Evolutionary conservation across 2,888 invertebrate species (phyloP).

Genomic region (Lepidochitona cinerea): DNA sequence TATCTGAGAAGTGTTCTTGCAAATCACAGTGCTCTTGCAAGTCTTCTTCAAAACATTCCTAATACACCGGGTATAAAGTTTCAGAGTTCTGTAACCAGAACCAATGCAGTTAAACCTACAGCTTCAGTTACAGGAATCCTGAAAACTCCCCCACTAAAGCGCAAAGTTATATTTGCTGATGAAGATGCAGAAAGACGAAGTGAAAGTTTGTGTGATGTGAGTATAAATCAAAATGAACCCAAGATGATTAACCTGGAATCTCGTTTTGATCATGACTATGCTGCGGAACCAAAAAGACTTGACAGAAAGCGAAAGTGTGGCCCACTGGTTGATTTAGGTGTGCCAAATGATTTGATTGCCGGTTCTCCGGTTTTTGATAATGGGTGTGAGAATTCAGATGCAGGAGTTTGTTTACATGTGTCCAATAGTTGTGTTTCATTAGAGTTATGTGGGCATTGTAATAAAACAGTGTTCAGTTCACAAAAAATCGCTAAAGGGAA

Average conservation of each 20-base stretch:
- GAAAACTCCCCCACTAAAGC: not conserved
- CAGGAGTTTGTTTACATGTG: slow-evolving; percentile 66
- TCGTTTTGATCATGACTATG: slow-evolving; percentile 58
- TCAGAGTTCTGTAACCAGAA: not conserved
- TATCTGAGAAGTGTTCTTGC: slow-evolving; percentile 63
- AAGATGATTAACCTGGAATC: slow-evolving; percentile 36
- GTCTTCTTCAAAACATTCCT: slow-evolving; percentile 58
- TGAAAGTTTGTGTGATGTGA: too few relatives aligned
- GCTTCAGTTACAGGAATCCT: not conserved
- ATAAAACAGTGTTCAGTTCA: slow-evolving; percentile 35
- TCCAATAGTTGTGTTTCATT: slow-evolving; percentile 52
- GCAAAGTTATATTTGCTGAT: too few relatives aligned
- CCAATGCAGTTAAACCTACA: not conserved
- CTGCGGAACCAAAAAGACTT: not conserved
- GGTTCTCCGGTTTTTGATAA: slow-evolving; percentile 10
- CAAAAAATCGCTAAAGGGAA: not conserved
- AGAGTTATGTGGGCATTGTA: slow-evolving; percentile 62
- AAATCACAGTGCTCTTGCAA: slow-evolving; percentile 62
- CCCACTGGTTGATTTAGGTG: not conserved
- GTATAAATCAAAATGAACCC: slow-evolving; percentile 44
- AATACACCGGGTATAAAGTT: slow-evolving; percentile 15
- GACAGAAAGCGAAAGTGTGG: not conserved
- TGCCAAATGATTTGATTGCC: too few relatives aligned
- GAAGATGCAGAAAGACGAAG: slow-evolving; percentile 37
- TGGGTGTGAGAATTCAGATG: slow-evolving; percentile 26